Conservation (phyloP, 1,140 invertebrate genomes). For the Ooceraea biroi region DNA sequence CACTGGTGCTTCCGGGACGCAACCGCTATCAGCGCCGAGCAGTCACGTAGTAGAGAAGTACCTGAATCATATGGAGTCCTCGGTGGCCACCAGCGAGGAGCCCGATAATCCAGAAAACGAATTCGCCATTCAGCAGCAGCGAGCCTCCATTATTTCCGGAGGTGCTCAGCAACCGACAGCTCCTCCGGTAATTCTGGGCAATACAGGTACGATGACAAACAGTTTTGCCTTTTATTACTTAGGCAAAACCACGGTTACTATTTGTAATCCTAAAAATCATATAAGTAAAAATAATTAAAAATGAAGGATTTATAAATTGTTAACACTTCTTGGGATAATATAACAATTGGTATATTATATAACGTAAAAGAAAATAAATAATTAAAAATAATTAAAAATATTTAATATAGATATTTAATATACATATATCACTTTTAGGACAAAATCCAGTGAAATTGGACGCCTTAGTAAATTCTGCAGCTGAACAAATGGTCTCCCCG, state of each 20-base stretch:
- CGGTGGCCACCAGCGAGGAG: slow-evolving; percentile 74
- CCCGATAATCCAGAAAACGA: slow-evolving; percentile 80
- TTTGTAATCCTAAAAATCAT: no score
- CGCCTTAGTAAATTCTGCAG: slow-evolving; percentile 89
- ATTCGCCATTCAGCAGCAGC: slow-evolving; percentile 84
- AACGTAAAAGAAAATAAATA: background rate
- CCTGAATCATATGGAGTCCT: slow-evolving; percentile 86
- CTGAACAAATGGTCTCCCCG: slow-evolving; percentile 84
- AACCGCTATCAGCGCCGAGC: slow-evolving; percentile 86
- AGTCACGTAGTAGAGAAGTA: slow-evolving; percentile 88
- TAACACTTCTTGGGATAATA: slow-evolving; percentile 76
- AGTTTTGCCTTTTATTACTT: background rate
- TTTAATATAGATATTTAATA: no score
- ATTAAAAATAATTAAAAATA: no score
- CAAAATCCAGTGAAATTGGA: slow-evolving; percentile 86
- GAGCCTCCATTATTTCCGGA: slow-evolving; percentile 85
- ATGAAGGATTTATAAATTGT: background rate
- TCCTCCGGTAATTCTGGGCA: slow-evolving; percentile 20
- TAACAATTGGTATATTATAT: background rate
- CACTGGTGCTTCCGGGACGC: slow-evolving; percentile 76
- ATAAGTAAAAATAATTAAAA: no score
- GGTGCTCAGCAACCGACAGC: slow-evolving; percentile 80
- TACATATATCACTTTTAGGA: slow-evolving; percentile 48
- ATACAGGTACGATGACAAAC: slow-evolving; percentile 26
- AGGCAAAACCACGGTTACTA: no score